Base-by-base conservation (phyloP, 2,888 invertebrate genomes). In the Meiosimyza decipiens region DNA sequence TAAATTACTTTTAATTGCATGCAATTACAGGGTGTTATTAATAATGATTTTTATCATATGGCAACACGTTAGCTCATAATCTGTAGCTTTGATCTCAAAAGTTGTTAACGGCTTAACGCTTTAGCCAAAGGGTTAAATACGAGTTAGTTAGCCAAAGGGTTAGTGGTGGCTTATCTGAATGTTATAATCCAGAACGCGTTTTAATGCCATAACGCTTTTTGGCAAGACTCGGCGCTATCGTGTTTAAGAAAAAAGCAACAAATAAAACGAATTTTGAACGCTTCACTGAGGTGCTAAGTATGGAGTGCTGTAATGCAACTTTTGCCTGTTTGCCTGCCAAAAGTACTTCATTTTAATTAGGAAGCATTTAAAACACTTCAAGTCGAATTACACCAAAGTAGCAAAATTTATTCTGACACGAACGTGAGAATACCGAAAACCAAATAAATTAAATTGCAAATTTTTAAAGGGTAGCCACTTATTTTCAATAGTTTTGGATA, bases 271-370 rank as follows among this genome's bases (percentile, higher is more conserved):
- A 28, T 28, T 28, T 40, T 5, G 9, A 40, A 9, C 40, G 40
- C 40, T 40, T 40, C 60, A 28, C 64, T 28, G 18, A 64, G 64
- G 64, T 64, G 64, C 64, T 51, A 64, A 51, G 64, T 64, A 50
- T 40, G 40, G 40, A 40, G 40, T 40, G 64, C 50, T 64, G 64
- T 50, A 40, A 40, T 40, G 64, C 51, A n/a, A 13, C 22, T 60
- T 15, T 28, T 60, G 59, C 57, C 57, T 22, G 28, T 11, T 11
- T 62, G 33, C 33, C 62, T 40, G 62, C 47, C 63, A 47, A n/a
- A 18, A 51, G 64, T 51, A 51, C 64, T 64, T 64, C 15, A 64
- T 50, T 50, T 51, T 64, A 64, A 64, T 64, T 64, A 64, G 64
- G 18, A 51, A 28, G 22, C 64, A 50, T 1, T 50, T 22, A 22